Conservation (phyloP, 1,140 invertebrate genomes). For the Macrosteles quadrilineatus region DNA sequence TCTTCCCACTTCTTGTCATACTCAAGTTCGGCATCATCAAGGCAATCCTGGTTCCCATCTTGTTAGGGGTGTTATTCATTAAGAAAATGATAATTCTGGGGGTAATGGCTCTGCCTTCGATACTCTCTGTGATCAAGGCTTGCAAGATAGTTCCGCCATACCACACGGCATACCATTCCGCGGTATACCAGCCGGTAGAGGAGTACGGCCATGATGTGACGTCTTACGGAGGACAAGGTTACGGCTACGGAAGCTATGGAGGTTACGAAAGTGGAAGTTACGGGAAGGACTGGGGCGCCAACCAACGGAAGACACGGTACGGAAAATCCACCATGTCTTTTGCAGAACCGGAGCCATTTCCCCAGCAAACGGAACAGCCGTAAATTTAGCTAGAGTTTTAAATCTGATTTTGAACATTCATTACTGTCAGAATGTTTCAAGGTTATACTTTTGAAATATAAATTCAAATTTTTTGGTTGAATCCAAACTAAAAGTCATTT, state of each 20-base stretch:
- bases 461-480: too few species aligned
- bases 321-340: not conserved
- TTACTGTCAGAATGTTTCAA: too few species aligned
- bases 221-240: not conserved
- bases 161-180: conserved; percentile 5
- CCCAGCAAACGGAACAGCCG: conserved; percentile 3
- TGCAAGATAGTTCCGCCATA: conserved; percentile 56
- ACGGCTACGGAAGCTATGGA: not conserved
- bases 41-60: conserved; percentile 60
- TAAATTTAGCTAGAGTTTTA: not conserved
- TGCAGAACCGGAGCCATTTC: not conserved
- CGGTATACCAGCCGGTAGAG: not conserved
- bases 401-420: too few species aligned
- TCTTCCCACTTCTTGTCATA: conserved; percentile 61
- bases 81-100: conserved; percentile 67
- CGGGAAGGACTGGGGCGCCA: conserved; percentile 16
- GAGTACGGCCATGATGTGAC: not conserved
- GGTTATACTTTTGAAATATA: too few species aligned
- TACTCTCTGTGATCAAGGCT: conserved; percentile 62
- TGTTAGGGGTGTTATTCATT: conserved; percentile 64
- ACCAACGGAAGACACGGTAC: not conserved
- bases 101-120: conserved; percentile 60
- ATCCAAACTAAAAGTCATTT: too few species aligned
- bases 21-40: conserved; percentile 58
- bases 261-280: not conserved